These are phyloP conservation scores for Sarcophaga bullata DNA, from an alignment of 1,140 invertebrate species.

Conservation along the genomic window DNA sequence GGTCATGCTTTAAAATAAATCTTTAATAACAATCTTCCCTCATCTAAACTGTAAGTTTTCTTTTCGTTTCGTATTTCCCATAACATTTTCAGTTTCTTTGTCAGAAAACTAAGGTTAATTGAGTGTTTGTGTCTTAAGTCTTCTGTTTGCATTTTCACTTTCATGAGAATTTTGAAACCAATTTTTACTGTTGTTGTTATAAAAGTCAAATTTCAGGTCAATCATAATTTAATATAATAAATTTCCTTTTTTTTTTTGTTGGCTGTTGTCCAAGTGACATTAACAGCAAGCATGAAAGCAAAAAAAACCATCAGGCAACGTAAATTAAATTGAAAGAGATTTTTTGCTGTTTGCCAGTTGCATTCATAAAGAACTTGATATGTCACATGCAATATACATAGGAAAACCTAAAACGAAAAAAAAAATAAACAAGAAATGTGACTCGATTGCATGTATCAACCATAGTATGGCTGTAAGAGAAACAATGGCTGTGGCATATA, in stretches of 20 bases:
- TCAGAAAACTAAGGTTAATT: too few relatives aligned
- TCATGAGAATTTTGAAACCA: background rate
- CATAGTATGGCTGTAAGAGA: background rate
- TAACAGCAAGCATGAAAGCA: background rate
- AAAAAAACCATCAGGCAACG: background rate
- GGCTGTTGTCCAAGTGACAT: background rate
- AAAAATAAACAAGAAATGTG: too few relatives aligned
- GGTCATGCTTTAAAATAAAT: too few relatives aligned
- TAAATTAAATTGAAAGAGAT: background rate
- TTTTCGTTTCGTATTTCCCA: too few relatives aligned
- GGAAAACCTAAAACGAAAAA: background rate
- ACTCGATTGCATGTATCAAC: background rate
- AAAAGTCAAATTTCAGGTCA: background rate
- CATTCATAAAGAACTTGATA: slow-evolving; percentile 33
- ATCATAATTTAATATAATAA: background rate
- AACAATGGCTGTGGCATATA: background rate
- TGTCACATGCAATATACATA: slow-evolving; percentile 40
- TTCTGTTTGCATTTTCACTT: slow-evolving; percentile 7
- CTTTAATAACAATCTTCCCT: too few relatives aligned
- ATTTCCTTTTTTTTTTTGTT: background rate
- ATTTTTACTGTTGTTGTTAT: background rate
- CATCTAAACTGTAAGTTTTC: too few relatives aligned
- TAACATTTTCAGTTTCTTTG: too few relatives aligned
- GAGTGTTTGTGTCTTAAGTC: background rate
- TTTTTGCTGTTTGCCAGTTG: background rate